Evolutionary conservation across 2,113 vertebrate genomes (phyloP).

Genomic region (Triplophysa tibetana): DNA sequence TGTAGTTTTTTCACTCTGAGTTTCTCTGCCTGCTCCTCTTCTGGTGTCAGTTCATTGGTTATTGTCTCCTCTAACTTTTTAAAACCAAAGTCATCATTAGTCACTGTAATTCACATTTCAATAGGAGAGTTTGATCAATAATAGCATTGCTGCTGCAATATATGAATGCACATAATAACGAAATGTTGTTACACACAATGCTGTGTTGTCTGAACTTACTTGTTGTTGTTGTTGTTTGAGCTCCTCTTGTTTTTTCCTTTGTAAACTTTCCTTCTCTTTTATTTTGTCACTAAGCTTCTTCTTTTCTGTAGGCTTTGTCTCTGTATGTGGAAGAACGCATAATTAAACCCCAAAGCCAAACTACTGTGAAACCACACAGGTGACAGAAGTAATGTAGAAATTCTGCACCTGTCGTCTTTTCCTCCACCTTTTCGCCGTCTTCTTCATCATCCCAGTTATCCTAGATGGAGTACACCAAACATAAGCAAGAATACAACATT

Average conservation of each 20-base stretch:
- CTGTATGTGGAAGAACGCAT: constrained; percentile 63
- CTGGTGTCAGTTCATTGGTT: constrained; percentile 75
- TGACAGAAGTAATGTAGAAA: too few relatives aligned
- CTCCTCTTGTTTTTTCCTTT: constrained; percentile 90
- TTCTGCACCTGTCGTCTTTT: constrained; percentile 75
- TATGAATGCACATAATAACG: neutral
- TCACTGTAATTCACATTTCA: neutral
- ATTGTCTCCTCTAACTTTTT: constrained; percentile 77
- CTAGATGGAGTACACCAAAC: constrained; percentile 63
- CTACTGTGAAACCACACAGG: neutral
- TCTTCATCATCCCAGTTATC: constrained; percentile 98
- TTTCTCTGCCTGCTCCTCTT: constrained; percentile 89
- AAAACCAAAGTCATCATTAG: neutral
- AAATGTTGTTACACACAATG: neutral
- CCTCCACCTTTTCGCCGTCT: constrained; percentile 70
- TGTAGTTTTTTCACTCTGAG: constrained; percentile 89
- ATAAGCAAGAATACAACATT: too few relatives aligned
- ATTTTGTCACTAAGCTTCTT: constrained; percentile 96
- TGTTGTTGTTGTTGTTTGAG: constrained; percentile 67
- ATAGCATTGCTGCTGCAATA: too few relatives aligned
- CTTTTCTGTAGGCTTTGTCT: constrained; percentile 89
- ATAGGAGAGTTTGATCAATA: neutral
- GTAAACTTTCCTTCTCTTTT: constrained; percentile 91
- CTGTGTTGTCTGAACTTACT: constrained; percentile 64
- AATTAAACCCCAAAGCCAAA: neutral